Evolutionary conservation across 2,888 invertebrate species (phyloP).

Genomic region (Cyrtodaria siliqua): DNA sequence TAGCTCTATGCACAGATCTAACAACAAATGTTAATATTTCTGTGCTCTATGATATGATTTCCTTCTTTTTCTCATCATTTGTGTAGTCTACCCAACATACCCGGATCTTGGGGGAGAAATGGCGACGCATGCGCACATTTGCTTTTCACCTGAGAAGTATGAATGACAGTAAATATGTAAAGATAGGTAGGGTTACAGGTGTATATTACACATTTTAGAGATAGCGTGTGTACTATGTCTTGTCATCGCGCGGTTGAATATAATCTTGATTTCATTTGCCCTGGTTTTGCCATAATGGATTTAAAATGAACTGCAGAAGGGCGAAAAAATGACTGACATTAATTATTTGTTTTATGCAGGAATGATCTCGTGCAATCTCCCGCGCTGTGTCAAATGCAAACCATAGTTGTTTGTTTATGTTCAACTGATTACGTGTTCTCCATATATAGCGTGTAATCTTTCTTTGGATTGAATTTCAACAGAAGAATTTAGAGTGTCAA

Average conservation of each 20-base stretch:
- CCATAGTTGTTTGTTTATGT: slow-evolving; percentile 21
- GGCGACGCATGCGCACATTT: slow-evolving; percentile 44
- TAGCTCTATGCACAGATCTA: too few species aligned
- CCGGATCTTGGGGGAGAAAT: too few species aligned
- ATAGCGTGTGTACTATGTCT: slow-evolving; percentile 26
- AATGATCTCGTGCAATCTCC: neutral
- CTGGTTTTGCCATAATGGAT: too few species aligned
- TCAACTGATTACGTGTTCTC: slow-evolving; percentile 19
- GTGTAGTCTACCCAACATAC: too few species aligned
- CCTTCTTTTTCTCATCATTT: too few species aligned
- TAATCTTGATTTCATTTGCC: neutral
- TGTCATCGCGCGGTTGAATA: slow-evolving; percentile 24
- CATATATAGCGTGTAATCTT: slow-evolving; percentile 29
- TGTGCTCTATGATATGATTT: too few species aligned
- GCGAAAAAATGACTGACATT: too few species aligned
- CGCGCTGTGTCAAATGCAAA: slow-evolving; percentile 6
- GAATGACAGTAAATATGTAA: slow-evolving; percentile 40
- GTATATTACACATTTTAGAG: slow-evolving; percentile 31
- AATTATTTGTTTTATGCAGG: neutral
- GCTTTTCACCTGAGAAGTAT: slow-evolving; percentile 51
- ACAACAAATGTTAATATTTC: too few species aligned
- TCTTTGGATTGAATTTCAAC: neutral
- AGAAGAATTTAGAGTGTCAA: neutral
- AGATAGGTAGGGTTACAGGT: slow-evolving; percentile 29
- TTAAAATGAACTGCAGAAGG: too few species aligned